Evolutionary conservation across 2,888 invertebrate genomes (phyloP).

Genomic region (Harmothoe impar): DNA sequence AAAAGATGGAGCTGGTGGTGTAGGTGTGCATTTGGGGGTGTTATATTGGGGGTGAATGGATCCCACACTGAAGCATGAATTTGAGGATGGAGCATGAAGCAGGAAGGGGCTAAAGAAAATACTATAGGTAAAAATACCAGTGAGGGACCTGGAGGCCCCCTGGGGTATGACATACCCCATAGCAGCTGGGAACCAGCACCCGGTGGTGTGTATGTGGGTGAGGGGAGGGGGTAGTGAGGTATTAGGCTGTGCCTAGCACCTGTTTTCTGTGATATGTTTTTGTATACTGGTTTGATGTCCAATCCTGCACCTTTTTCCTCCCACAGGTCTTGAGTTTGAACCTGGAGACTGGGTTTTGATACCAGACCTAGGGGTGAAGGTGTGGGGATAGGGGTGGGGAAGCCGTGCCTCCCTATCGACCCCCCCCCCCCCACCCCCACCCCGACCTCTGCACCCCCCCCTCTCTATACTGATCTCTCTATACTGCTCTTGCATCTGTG

Average conservation of each 20-base stretch:
- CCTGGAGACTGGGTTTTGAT: background rate
- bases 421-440: background rate
- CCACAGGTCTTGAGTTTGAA: background rate
- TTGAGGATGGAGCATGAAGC: too few relatives aligned
- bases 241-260: background rate
- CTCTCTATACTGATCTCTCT: too few relatives aligned
- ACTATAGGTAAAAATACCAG: constrained; percentile 4
- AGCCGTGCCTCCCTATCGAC: background rate
- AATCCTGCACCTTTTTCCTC: constrained; percentile 2
- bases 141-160: background rate
- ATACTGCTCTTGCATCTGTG: too few relatives aligned
- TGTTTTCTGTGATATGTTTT: constrained; percentile 30
- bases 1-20: too few relatives aligned
- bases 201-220: background rate
- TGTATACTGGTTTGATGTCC: constrained; percentile 11
- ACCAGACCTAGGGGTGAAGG: background rate
- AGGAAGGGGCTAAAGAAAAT: background rate
- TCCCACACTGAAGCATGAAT: too few relatives aligned
- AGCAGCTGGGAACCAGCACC: background rate
- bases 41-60: too few relatives aligned
- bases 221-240: background rate
- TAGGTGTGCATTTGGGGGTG: too few relatives aligned
- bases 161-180: background rate
- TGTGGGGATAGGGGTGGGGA: too few relatives aligned
- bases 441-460: background rate